These are phyloP conservation scores for Geopemphigus sp. DNA, from an alignment of 1,140 invertebrate genomes.

Conservation along the genomic window DNA sequence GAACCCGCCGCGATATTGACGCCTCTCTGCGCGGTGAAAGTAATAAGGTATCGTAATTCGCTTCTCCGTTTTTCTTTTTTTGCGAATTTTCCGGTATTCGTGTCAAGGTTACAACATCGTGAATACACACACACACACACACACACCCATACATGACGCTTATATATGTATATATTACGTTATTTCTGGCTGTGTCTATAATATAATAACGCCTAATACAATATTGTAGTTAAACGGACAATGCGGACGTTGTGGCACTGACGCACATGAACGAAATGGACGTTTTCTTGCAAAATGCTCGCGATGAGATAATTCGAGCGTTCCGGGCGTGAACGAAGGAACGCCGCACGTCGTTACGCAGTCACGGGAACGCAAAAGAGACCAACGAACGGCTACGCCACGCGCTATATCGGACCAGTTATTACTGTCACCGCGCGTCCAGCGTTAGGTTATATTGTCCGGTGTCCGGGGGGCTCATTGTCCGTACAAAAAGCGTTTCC, in stretches of 20 bases:
- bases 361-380: too few relatives aligned
- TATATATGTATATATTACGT: not conserved
- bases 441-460: too few relatives aligned
- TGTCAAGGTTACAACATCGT: constrained; percentile 41
- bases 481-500: too few relatives aligned
- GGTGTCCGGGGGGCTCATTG: too few relatives aligned
- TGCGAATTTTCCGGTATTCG: constrained; percentile 23
- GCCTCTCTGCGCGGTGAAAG: constrained; percentile 45
- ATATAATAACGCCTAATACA: not conserved
- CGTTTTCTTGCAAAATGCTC: not conserved
- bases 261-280: not conserved
- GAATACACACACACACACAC: not conserved
- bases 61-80: constrained; percentile 46
- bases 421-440: too few relatives aligned
- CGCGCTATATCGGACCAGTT: too few relatives aligned
- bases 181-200: not conserved
- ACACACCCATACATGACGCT: too few relatives aligned
- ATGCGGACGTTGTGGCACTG: not conserved
- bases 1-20: constrained; percentile 25
- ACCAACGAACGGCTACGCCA: too few relatives aligned
- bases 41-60: constrained; percentile 23
- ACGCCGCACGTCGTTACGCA: too few relatives aligned
- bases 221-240: not conserved
- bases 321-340: not conserved
- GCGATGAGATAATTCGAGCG: not conserved